Percentiles rank a stretch among this genome's conserved stretches.
Conservation (phyloP, 2,113 vertebrate species). For the Neolamprologus kungweensis region DNA sequence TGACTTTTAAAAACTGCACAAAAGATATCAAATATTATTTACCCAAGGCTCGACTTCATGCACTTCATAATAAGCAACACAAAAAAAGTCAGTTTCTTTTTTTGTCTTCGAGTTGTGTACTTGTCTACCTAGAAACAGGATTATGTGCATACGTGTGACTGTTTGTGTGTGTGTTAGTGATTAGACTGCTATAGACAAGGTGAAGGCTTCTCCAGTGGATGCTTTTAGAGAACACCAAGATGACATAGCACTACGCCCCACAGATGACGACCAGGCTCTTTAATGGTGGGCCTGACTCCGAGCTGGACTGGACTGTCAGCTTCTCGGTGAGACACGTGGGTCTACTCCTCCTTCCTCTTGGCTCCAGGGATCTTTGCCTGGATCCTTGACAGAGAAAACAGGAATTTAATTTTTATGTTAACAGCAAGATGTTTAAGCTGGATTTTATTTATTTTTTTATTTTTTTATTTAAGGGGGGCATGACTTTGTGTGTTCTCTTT, state of each 20-base stretch:
- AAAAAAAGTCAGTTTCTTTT: conserved; percentile 79
- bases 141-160: conserved; percentile 52
- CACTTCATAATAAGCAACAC: conserved; percentile 92
- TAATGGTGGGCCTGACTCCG: conserved; percentile 58
- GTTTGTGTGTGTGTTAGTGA: conserved; percentile 52
- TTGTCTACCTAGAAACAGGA: conserved; percentile 69
- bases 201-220: conserved; percentile 65
- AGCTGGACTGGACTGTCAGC: conserved; percentile 42
- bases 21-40: conserved; percentile 80
- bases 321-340: not conserved
- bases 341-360: conserved; percentile 93
- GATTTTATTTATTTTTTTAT: not conserved
- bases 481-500: not conserved
- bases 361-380: conserved; percentile 97
- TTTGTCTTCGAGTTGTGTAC: conserved; percentile 81
- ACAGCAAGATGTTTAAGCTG: not conserved
- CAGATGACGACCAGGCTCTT: conserved; percentile 66
- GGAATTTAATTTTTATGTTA: not conserved
- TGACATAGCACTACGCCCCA: conserved; percentile 76
- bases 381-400: conserved; percentile 73
- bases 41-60: conserved; percentile 92
- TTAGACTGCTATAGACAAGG: conserved; percentile 63
- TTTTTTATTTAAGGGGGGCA: not conserved
- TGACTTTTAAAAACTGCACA: conserved; percentile 70
- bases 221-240: conserved; percentile 78